Base-by-base conservation (phyloP, 1,140 invertebrate species). In the Acyrthosiphon pisum region DNA sequence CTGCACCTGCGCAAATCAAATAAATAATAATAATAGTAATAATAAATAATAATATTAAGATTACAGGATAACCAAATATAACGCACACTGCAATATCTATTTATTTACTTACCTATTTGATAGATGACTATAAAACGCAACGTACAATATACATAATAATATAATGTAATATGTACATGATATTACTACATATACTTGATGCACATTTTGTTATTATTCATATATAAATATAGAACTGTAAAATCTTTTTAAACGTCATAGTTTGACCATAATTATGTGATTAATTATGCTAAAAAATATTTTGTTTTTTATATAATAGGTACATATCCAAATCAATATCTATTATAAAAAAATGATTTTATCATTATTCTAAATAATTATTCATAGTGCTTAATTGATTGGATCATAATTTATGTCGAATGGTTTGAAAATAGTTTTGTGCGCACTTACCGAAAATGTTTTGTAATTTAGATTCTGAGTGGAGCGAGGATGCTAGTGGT, bases 1-100 rank as follows among this genome's bases (percentile, higher is more conserved):
- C 81, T 83, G 81, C 81, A 83, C 81, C 81, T 83, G 81, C 22
- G 37, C 35, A 41, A 83, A 22, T 83, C 60, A 76, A 76, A 76
- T 76, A n/a, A 76, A 76, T 30, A 60, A 60, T 26, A 56, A 56
- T 26, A 76, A 76, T 18, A 56, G 7, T 56, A 23, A 56, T 26
- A 56, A 56, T 1, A 56, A 68, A n/a, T n/a, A 68, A 68, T 76
- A 18, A 76, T n/a, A 35, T 18, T 6, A n/a, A 76, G 60, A 76
- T 76, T n/a, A n/a, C n/a, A 76, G 14, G 60, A 35, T n/a, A n/a
- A n/a, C n/a, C 60, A 76, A 76, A 68, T n/a, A 68, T 18, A 76
- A 76, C 60, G 9, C 18, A 76, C n/a, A 18, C 41, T 41, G 41
- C 60, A 76, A n/a, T 35, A 76, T 76, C 60, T 30, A 76, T n/a